phyloP scores from a whole-genome alignment of 2,888 invertebrate species.

The Metellina segmentata region DNA sequence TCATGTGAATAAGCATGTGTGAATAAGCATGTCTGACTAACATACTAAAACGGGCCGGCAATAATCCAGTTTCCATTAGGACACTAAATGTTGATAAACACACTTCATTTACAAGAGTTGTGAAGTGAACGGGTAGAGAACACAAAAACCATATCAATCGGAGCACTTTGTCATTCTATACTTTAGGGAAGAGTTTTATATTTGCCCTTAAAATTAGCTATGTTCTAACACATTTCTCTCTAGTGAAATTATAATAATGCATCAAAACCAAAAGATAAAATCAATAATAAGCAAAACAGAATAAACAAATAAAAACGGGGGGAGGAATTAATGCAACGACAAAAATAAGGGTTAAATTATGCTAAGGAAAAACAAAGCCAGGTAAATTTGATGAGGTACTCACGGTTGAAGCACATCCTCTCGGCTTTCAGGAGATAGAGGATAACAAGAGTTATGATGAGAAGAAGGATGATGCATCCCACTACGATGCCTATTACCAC shows the following conservation, averaged over 20 bases:
- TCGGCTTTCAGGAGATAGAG: slow-evolving; percentile 81
- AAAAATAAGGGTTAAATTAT: not conserved
- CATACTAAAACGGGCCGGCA: too few species aligned
- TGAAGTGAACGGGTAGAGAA: too few species aligned
- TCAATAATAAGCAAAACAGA: not conserved
- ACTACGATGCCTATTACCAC: slow-evolving; percentile 81
- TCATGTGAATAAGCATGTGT: too few species aligned
- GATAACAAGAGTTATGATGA: slow-evolving; percentile 80
- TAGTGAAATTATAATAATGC: not conserved
- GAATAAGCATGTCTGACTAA: too few species aligned
- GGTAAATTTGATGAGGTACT: slow-evolving; percentile 78
- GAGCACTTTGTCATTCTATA: too few species aligned
- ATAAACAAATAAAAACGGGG: not conserved
- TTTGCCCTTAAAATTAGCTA: too few species aligned
- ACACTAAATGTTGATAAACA: too few species aligned
- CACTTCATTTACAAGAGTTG: too few species aligned
- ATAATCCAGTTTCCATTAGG: too few species aligned
- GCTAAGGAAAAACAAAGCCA: not conserved
- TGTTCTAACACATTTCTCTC: too few species aligned
- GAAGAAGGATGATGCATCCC: slow-evolving; percentile 80
- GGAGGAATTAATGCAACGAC: not conserved
- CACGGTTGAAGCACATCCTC: slow-evolving; percentile 81
- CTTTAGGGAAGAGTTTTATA: too few species aligned
- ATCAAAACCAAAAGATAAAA: not conserved
- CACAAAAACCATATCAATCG: too few species aligned